These are phyloP conservation scores for Chlorops oryzae DNA, from an alignment of 1,140 invertebrate genomes.

Conservation along the genomic window DNA sequence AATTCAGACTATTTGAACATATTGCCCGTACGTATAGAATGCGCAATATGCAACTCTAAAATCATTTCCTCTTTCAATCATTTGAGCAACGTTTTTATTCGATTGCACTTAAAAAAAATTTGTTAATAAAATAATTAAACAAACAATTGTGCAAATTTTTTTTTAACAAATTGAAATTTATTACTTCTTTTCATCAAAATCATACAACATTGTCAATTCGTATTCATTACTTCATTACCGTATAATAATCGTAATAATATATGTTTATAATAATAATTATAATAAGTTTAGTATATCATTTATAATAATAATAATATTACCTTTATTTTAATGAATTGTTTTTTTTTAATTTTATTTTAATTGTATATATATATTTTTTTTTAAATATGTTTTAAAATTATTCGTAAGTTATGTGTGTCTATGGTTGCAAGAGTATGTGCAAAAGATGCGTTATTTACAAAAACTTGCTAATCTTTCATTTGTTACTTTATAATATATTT, in stretches of 20 bases:
- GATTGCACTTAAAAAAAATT: neutral
- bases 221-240: constrained; percentile 35
- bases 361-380: constrained; percentile 9
- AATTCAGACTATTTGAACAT: too few species aligned
- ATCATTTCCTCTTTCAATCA: neutral
- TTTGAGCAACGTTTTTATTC: neutral
- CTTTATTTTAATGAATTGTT: constrained; percentile 18
- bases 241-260: constrained; percentile 31
- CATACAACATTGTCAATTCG: constrained; percentile 48
- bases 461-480: too few species aligned
- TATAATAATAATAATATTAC: constrained; percentile 16
- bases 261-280: constrained; percentile 22
- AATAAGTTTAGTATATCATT: constrained; percentile 19
- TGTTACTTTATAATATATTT: too few species aligned
- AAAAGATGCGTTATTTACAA: too few species aligned
- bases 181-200: constrained; percentile 47
- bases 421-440: too few species aligned
- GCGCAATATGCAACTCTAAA: too few species aligned
- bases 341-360: constrained; percentile 4
- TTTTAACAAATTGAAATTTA: constrained; percentile 6
- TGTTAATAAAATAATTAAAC: neutral
- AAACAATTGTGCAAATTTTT: neutral
- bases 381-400: constrained; percentile 29
- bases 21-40: too few species aligned
- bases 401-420: too few species aligned